phyloP scores from a whole-genome alignment of 2,797 vertebrate species.

The Thaleichthys pacificus region DNA sequence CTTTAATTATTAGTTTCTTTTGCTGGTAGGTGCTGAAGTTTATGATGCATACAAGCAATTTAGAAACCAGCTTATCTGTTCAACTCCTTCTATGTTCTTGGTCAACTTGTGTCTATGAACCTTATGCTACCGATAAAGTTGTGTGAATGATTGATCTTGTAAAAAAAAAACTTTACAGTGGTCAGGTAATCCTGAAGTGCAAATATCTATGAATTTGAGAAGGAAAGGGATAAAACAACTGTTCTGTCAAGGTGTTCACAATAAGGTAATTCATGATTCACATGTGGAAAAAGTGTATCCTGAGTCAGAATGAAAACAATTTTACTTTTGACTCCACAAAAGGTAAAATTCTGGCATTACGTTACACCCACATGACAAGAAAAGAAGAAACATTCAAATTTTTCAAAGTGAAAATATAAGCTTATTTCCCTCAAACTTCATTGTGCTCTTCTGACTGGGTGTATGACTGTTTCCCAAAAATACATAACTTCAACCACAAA shows the following conservation, averaged over 20 bases:
- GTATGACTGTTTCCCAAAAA: neutral
- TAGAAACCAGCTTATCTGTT: neutral
- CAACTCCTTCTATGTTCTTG: neutral
- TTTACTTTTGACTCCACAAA: neutral
- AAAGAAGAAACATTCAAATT: neutral
- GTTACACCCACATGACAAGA: neutral
- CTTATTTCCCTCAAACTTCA: neutral
- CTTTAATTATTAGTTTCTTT: constrained; percentile 12
- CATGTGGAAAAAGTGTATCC: neutral
- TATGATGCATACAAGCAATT: neutral
- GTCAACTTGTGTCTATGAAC: neutral
- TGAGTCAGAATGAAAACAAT: neutral
- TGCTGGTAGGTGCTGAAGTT: neutral
- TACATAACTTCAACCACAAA: neutral
- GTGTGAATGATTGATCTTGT: neutral
- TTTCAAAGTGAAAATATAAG: neutral
- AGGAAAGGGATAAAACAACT: neutral
- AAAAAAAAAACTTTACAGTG: neutral
- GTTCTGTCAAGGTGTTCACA: neutral
- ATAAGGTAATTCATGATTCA: neutral
- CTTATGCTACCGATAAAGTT: neutral
- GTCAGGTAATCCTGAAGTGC: neutral
- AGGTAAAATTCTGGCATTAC: neutral
- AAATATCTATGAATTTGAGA: neutral
- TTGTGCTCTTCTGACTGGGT: neutral